A percentile compares a stretch with the other conserved stretches of the same genome.
phyloP scores from a whole-genome alignment of 2,797 vertebrate genomes.

The Brotula barbata region DNA sequence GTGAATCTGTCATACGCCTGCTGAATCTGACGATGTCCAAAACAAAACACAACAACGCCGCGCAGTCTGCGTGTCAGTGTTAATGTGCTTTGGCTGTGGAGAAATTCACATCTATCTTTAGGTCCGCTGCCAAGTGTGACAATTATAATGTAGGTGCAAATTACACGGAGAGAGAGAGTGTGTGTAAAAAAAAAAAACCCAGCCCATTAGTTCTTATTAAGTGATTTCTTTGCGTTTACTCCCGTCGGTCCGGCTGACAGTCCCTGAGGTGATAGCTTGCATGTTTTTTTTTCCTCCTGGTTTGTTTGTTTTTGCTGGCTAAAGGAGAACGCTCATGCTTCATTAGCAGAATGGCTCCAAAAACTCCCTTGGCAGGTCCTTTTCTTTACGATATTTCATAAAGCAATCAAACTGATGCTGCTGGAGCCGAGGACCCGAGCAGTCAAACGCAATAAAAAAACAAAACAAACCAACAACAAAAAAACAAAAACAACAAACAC shows the following conservation, averaged over 20 bases:
- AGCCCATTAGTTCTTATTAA: constrained; percentile 54
- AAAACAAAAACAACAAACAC: neutral
- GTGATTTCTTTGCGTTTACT: constrained; percentile 51
- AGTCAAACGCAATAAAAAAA: neutral
- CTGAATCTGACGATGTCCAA: constrained; percentile 30
- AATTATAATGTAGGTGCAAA: constrained; percentile 40
- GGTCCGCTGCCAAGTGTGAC: constrained; percentile 46
- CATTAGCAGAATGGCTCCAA: constrained; percentile 39
- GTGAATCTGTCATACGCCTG: constrained; percentile 12
- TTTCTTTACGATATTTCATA: constrained; percentile 21
- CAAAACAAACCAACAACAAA: neutral
- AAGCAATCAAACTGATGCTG: constrained; percentile 19
- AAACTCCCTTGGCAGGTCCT: constrained; percentile 26
- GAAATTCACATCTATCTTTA: constrained; percentile 33
- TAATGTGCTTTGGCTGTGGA: constrained; percentile 19
- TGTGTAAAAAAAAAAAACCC: constrained; percentile 33
- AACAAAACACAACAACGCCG: constrained; percentile 22
- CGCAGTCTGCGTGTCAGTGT: constrained; percentile 16
- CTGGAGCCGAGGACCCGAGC: constrained; percentile 11
- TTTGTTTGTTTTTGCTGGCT: constrained; percentile 35
- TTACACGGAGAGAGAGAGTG: constrained; percentile 25
- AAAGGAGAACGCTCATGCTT: constrained; percentile 34
- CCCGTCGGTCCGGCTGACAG: constrained; percentile 27
- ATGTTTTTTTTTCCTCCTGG: neutral
- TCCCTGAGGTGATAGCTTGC: constrained; percentile 17